These are phyloP conservation scores for Drosophila barbarae DNA, from an alignment of 2,888 invertebrate genomes.

Conservation along the genomic window DNA sequence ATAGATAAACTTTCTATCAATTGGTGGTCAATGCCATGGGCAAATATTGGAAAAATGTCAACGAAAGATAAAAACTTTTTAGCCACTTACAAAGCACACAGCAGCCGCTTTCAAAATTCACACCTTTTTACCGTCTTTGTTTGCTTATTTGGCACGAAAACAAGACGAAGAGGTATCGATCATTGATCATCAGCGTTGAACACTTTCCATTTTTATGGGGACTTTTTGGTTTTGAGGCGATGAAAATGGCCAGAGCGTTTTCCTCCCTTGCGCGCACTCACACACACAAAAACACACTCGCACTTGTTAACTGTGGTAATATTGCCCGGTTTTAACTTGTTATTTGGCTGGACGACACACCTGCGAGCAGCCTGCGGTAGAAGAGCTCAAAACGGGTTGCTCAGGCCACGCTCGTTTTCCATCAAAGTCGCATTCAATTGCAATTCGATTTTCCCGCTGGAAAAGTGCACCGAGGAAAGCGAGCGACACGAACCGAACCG, in stretches of 20 bases:
- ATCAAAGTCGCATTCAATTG: constrained; percentile 20
- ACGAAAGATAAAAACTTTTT: constrained; percentile 26
- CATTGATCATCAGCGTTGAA: constrained; percentile 40
- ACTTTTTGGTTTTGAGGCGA: constrained; percentile 30
- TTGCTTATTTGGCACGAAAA: constrained; percentile 21
- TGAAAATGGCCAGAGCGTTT: constrained; percentile 65
- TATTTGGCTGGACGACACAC: constrained; percentile 37
- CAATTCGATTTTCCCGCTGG: constrained; percentile 58
- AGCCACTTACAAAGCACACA: constrained; percentile 13
- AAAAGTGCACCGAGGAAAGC: constrained; percentile 20
- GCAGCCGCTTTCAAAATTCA: constrained; percentile 65
- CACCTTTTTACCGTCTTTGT: constrained; percentile 53
- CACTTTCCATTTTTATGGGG: constrained; percentile 67
- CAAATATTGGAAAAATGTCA: constrained; percentile 39
- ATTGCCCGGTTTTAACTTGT: constrained; percentile 62
- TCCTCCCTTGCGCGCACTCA: constrained; percentile 23
- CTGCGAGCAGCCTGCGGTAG: constrained; percentile 18
- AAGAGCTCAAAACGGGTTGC: constrained; percentile 24
- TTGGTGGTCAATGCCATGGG: constrained; percentile 24
- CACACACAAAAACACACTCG: constrained; percentile 17
- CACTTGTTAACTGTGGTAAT: constrained; percentile 48
- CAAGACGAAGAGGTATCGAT: constrained; percentile 35
- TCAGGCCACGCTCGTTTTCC: constrained; percentile 24
- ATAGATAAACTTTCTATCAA: constrained; percentile 39
- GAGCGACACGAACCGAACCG: constrained; percentile 49